Percentiles rank a stretch among this genome's conserved stretches.
phyloP scores from a whole-genome alignment of 2,113 vertebrate genomes.

The Amphiprion percula region DNA sequence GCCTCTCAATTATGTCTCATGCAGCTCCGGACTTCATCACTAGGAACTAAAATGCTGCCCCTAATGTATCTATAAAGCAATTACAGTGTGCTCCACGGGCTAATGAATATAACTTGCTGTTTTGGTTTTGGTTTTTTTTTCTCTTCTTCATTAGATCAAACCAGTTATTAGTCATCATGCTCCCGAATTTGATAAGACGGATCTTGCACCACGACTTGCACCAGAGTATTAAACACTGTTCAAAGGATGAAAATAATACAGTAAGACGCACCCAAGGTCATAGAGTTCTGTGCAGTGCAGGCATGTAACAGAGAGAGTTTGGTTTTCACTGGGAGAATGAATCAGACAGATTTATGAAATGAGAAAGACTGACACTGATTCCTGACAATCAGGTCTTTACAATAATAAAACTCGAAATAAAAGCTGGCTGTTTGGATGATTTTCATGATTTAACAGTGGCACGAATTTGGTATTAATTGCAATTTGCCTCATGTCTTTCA shows the following conservation, averaged over 20 bases:
- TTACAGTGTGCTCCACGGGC: slow-evolving; percentile 69
- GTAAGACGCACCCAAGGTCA: slow-evolving; percentile 12
- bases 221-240: slow-evolving; percentile 46
- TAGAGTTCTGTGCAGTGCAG: slow-evolving; percentile 15
- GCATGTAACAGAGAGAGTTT: slow-evolving; percentile 17
- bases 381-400: slow-evolving; percentile 13
- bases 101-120: slow-evolving; percentile 75
- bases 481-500: slow-evolving; percentile 27
- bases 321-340: slow-evolving; percentile 28
- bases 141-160: slow-evolving; percentile 61
- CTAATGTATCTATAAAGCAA: slow-evolving; percentile 79
- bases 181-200: slow-evolving; percentile 66
- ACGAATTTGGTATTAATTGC: slow-evolving; percentile 31
- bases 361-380: slow-evolving; percentile 7
- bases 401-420: slow-evolving; percentile 21
- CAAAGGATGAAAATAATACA: slow-evolving; percentile 45
- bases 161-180: slow-evolving; percentile 68
- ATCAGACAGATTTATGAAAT: slow-evolving; percentile 6
- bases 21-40: slow-evolving; percentile 71
- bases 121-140: slow-evolving; percentile 38
- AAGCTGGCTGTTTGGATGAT: not conserved
- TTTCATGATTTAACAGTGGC: not conserved
- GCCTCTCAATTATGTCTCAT: slow-evolving; percentile 66
- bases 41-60: slow-evolving; percentile 60
- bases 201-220: slow-evolving; percentile 48